These are phyloP conservation scores for Aphaenogaster ashmeadi DNA, from an alignment of 1,140 invertebrate genomes.

Conservation along the genomic window DNA sequence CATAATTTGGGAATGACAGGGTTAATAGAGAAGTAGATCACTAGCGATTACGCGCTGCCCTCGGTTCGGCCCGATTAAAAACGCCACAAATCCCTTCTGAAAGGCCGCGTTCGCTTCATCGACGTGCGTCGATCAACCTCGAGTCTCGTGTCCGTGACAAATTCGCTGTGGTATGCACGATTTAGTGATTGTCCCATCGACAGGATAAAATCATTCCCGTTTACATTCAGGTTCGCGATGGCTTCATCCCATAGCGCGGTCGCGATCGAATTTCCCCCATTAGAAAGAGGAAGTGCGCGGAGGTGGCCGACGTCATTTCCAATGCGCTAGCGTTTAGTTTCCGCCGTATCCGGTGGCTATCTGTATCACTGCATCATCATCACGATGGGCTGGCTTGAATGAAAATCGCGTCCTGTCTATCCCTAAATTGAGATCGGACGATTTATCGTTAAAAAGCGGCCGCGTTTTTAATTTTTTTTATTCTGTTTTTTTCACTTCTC, in stretches of 20 bases:
- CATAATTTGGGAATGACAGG: constrained; percentile 54
- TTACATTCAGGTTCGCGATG: constrained; percentile 60
- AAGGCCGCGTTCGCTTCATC: constrained; percentile 43
- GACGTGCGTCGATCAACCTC: constrained; percentile 56
- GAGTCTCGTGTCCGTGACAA: constrained; percentile 36
- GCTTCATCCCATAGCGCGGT: constrained; percentile 45
- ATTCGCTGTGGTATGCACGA: constrained; percentile 51
- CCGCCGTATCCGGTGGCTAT: constrained; percentile 80
- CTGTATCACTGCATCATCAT: constrained; percentile 80
- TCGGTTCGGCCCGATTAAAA: constrained; percentile 45
- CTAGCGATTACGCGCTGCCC: constrained; percentile 35
- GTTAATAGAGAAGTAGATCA: constrained; percentile 26
- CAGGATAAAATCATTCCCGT: constrained; percentile 63
- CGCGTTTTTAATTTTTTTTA: background rate
- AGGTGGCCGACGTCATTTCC: constrained; percentile 83
- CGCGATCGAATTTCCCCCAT: constrained; percentile 77
- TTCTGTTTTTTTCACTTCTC: background rate
- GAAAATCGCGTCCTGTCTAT: background rate
- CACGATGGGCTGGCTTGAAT: constrained; percentile 36
- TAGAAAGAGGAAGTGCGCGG: constrained; percentile 76
- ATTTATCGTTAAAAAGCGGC: constrained; percentile 29
- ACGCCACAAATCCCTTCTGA: constrained; percentile 53
- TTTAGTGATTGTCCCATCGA: constrained; percentile 49
- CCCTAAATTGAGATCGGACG: background rate
- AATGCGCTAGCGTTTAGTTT: constrained; percentile 83